These are phyloP conservation scores for Triplophysa siluroides DNA, from an alignment of 2,113 vertebrate genomes.

Conservation along the genomic window DNA sequence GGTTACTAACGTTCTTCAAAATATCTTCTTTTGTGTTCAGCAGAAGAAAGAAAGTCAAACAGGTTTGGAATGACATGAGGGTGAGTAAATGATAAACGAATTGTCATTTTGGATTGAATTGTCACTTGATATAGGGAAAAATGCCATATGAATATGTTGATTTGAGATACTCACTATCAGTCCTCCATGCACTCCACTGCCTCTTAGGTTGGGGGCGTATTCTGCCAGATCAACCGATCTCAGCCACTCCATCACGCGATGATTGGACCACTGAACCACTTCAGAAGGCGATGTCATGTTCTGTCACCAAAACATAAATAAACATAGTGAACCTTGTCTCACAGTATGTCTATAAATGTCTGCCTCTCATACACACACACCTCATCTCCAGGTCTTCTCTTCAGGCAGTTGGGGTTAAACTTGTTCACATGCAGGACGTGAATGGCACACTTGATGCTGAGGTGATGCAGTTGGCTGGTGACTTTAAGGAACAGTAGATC, in stretches of 20 bases:
- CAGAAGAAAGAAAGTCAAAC: too few species aligned
- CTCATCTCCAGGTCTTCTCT: constrained; percentile 88
- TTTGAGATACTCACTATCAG: constrained; percentile 83
- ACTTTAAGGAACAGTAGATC: constrained; percentile 95
- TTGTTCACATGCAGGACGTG: constrained; percentile 90
- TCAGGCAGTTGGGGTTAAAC: constrained; percentile 91
- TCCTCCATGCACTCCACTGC: constrained; percentile 94
- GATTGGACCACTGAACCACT: constrained; percentile 97
- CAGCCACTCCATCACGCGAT: constrained; percentile 98
- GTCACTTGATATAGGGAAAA: too few species aligned
- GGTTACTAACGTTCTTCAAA: too few species aligned
- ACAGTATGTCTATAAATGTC: neutral
- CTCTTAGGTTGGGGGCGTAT: constrained; percentile 96
- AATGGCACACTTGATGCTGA: constrained; percentile 97
- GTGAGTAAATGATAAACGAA: too few species aligned
- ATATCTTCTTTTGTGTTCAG: too few species aligned
- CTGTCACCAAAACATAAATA: constrained; percentile 59
- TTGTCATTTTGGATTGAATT: too few species aligned
- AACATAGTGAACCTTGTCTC: neutral
- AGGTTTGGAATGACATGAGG: too few species aligned
- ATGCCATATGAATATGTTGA: neutral
- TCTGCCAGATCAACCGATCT: constrained; percentile 94
- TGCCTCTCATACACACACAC: constrained; percentile 64
- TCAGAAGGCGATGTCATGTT: constrained; percentile 81
- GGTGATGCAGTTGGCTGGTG: constrained; percentile 94